Evolutionary conservation across 1,140 invertebrate species (phyloP), one percentile per base, ranked within the genome.

Genomic region (Melitaea cinxia): DNA sequence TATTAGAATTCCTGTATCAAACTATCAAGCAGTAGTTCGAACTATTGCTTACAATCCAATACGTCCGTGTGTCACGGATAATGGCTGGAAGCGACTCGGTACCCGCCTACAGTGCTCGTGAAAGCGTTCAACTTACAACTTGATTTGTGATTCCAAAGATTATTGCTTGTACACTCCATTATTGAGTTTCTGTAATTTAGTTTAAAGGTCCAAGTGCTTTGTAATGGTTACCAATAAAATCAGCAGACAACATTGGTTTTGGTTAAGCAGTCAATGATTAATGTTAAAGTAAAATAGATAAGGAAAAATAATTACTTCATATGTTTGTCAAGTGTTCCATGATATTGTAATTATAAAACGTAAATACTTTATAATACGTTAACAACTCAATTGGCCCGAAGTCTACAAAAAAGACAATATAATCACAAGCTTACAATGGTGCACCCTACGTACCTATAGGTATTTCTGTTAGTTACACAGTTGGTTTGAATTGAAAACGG

Each of bases 111-210:
- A 71, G 76, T 73, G 75, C 68, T 87, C 85, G 80, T 88, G 83
- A 88, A 88, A 87, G 80, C 84, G 75, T 85, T 83, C 82, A 78
- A 70, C 81, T 83, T 85, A 83, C 82, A 83, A 83, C 80, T 88
- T 90, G 85, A 90, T 90, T 90, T 90, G 88, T 88, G 84, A 83
- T 85, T 83, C 76, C 75, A 70, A 85, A 88, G 76, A 88, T 89
- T 88, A 88, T 85, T 87, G 75, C 83, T 72, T 72, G 71, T 75
- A 80, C 71, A 75, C 60, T 72, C 80, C 71, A 84, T 85, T 88
- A 87, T 80, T 77, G 73, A 72, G 71, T 80, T 80, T 79, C 75
- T 77, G 78, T 88, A 82, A 87, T 86, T 88, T 84, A 82, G 68
- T 84, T 70, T 64, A 65, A 39, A 69, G 63, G 37, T 63, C 52